These are phyloP conservation scores for Pseudocheirus occidentalis DNA, from an alignment of 2,797 vertebrate genomes.

Conservation along the genomic window DNA sequence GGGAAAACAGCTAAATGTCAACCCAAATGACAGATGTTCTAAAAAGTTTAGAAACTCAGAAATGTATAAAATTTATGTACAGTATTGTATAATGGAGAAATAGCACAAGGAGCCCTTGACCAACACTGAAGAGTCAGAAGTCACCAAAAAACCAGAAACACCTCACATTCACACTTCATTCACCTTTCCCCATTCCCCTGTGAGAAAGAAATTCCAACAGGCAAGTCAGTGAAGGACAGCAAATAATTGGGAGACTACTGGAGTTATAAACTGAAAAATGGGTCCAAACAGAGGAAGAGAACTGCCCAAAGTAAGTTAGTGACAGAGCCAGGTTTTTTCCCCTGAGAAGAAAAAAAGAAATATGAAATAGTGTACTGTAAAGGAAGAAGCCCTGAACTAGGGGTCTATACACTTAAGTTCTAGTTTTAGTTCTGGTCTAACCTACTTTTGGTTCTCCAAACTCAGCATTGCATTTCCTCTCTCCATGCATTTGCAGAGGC, in stretches of 20 bases:
- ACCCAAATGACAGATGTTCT: no score
- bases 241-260: neutral
- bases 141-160: neutral
- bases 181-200: neutral
- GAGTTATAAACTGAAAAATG: neutral
- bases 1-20: conserved; percentile 25
- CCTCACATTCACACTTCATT: neutral
- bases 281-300: neutral
- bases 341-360: neutral
- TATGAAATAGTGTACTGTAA: neutral
- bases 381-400: neutral
- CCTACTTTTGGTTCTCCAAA: neutral
- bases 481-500: neutral
- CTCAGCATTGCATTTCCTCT: neutral
- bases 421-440: conserved; percentile 25
- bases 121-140: neutral
- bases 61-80: no score
- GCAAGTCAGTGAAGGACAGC: neutral
- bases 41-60: no score
- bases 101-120: neutral
- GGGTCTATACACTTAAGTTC: neutral
- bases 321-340: neutral
- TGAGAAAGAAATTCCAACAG: neutral
- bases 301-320: neutral
- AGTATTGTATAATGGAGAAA: neutral